These are phyloP conservation scores for Cataglyphis livida DNA, from an alignment of 2,888 invertebrate species.

Conservation along the genomic window DNA sequence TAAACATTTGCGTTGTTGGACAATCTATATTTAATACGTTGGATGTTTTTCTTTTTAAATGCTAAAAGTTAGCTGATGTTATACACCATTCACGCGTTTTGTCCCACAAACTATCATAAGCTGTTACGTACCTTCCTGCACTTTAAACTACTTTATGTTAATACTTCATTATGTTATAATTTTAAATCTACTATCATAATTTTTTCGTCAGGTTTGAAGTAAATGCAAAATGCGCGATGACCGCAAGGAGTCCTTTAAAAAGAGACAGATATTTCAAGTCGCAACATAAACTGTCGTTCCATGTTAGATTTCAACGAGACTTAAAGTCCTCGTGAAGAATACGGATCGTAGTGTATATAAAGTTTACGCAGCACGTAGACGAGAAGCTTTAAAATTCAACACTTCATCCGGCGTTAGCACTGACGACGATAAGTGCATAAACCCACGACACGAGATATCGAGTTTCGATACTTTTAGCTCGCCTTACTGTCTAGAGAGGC, in stretches of 20 bases:
- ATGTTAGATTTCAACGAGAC: conserved; percentile 16
- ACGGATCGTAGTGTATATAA: conserved; percentile 1
- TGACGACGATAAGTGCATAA: conserved; percentile 46
- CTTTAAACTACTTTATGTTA: too few species aligned
- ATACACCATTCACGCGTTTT: not conserved
- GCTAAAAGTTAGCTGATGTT: not conserved
- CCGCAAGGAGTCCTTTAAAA: not conserved
- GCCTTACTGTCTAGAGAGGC: not conserved
- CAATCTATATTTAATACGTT: not conserved
- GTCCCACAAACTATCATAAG: not conserved
- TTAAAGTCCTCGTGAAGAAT: conserved; percentile 25
- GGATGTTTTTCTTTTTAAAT: not conserved
- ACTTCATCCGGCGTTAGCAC: conserved; percentile 24
- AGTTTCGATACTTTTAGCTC: conserved; percentile 26
- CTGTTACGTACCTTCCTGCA: conserved; percentile 1
- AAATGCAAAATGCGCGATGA: conserved; percentile 19
- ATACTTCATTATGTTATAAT: not conserved
- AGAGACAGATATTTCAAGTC: conserved; percentile 2
- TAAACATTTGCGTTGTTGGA: not conserved
- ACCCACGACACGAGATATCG: conserved; percentile 33
- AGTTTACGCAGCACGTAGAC: conserved; percentile 40
- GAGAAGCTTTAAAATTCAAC: conserved; percentile 43
- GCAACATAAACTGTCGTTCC: conserved; percentile 9
- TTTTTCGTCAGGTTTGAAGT: conserved; percentile 4
- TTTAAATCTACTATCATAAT: not conserved